These are phyloP conservation scores for Phalacrocorax brasilianus DNA, from an alignment of 2,113 vertebrate species.

Conservation along the genomic window DNA sequence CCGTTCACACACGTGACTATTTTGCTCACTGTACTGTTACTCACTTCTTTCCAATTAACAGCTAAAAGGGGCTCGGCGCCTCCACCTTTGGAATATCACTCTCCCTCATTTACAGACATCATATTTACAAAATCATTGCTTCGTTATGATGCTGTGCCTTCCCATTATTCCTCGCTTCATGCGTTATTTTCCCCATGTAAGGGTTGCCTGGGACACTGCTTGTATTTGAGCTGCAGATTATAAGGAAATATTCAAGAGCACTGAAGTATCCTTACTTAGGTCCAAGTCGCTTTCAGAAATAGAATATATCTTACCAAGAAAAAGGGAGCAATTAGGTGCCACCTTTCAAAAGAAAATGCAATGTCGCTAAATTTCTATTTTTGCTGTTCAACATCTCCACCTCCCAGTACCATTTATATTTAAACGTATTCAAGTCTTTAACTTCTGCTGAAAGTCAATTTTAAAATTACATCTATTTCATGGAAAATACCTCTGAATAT, in stretches of 20 bases:
- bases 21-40: neutral
- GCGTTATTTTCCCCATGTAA: neutral
- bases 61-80: neutral
- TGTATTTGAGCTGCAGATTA: neutral
- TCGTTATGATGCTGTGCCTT: neutral
- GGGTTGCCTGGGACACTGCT: neutral
- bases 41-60: neutral
- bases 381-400: neutral
- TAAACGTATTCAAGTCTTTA: neutral
- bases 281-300: neutral
- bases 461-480: neutral
- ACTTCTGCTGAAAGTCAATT: neutral
- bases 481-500: neutral
- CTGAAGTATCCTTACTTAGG: neutral
- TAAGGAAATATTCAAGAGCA: neutral
- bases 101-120: neutral
- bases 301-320: neutral
- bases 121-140: neutral
- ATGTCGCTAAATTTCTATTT: neutral
- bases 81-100: neutral
- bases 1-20: neutral
- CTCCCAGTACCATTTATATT: neutral
- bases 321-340: neutral
- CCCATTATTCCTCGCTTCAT: neutral
- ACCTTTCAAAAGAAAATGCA: neutral